Conservation (phyloP, 1,140 invertebrate genomes). For the Phenacoccus solenopsis region DNA sequence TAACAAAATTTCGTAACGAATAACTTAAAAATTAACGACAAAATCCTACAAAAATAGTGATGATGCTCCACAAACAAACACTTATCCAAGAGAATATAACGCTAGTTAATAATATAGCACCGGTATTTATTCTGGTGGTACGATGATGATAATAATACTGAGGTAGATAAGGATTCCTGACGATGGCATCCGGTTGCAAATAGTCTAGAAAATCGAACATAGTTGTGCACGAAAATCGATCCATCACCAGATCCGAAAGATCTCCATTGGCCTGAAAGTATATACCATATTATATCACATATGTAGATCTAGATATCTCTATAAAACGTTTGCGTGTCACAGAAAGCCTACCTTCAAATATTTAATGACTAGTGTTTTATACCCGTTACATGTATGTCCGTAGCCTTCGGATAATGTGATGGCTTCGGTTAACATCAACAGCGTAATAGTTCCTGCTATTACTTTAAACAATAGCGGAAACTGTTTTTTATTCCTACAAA, state of each 20-base stretch:
- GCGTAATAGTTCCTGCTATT: not conserved
- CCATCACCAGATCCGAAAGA: conserved; percentile 45
- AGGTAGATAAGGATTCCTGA: conserved; percentile 20
- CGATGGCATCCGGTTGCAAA: conserved; percentile 42
- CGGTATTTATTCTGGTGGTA: conserved; percentile 50
- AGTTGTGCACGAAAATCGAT: conserved; percentile 47
- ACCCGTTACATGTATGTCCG: not conserved
- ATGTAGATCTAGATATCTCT: too few relatives aligned
- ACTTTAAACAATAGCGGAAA: not conserved
- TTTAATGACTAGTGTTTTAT: not conserved
- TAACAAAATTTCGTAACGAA: too few relatives aligned
- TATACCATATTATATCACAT: not conserved
- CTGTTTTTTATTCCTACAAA: not conserved
- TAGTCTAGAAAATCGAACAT: conserved; percentile 63
- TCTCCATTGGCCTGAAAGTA: conserved; percentile 38
- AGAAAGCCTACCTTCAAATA: not conserved
- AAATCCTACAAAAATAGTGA: conserved; percentile 25
- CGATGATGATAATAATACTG: conserved; percentile 38
- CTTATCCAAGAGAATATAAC: conserved; percentile 45
- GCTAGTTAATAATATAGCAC: conserved; percentile 43
- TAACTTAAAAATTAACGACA: not conserved
- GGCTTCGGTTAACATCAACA: not conserved
- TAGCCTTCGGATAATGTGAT: not conserved
- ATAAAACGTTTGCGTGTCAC: not conserved
- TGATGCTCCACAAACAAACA: conserved; percentile 39